Conservation (phyloP, 2,888 invertebrate genomes). For the Dynastes tityus region DNA sequence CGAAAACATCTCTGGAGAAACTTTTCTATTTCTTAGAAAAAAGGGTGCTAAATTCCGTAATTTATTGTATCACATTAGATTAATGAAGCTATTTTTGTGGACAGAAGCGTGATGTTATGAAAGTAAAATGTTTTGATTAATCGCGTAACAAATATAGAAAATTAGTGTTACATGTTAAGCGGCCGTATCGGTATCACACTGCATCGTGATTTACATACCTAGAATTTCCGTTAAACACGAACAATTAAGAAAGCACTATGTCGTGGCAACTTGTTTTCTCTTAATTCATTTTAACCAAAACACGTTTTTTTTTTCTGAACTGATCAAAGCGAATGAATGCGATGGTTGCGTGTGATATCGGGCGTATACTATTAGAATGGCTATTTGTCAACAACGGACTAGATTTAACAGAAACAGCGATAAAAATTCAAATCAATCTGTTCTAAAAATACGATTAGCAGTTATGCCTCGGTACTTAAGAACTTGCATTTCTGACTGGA, state of each 20-base stretch:
- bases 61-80: no score
- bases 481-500: no score
- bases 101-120: neutral
- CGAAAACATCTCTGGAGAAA: no score
- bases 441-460: neutral
- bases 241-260: neutral
- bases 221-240: conserved; percentile 2
- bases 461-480: neutral
- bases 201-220: conserved; percentile 5
- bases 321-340: conserved; percentile 13
- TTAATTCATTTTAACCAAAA: conserved; percentile 10
- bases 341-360: conserved; percentile 10
- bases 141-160: conserved; percentile 1
- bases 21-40: no score
- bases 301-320: neutral
- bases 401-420: conserved; percentile 1
- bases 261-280: conserved; percentile 1
- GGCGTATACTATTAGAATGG: neutral
- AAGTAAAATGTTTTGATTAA: conserved; percentile 13
- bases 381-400: conserved; percentile 1
- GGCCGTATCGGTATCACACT: conserved; percentile 4
- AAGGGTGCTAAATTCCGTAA: no score
- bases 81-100: no score
- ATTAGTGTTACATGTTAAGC: conserved; percentile 8
- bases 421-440: conserved; percentile 10